Base-by-base conservation (phyloP, 2,797 vertebrate species). In the Coreius guichenoti region DNA sequence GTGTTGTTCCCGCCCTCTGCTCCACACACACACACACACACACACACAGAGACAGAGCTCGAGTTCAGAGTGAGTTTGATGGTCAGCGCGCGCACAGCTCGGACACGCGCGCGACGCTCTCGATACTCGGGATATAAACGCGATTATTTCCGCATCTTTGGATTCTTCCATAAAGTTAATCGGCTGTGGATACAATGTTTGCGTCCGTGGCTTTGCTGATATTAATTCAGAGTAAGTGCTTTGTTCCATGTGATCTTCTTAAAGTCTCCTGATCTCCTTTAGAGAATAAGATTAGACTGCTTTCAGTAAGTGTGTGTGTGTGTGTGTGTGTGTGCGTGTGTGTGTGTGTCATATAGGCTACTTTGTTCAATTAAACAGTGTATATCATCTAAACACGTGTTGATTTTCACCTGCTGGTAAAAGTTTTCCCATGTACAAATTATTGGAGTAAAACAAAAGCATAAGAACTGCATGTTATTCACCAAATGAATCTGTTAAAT, bases 201-300 rank as follows among this genome's bases (percentile, higher is more conserved):
- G 51, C 72, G 51, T 81, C 77, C 13, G 65, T 81, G 19, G 36
- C 82, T 78, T 54, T 82, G 16, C 82, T 90, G 73, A 49, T 88
- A 39, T 43, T 89, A 23, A 69, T 84, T 43, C 89, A 85, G 47
- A 82, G 89, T 90, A 85, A 90, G 89, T 90, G 73, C 19, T 56
- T 65, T 36, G 58, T 43, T 75, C 56, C 36, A 12, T 69, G 21
- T 78, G 56, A 80, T 87, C 69, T 77, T 63, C 65, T 87, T 84
- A 75, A 77, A 49, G 39, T 81, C 51, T 78, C 13, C 54, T 86
- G 75, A 82, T 75, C 75, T 47, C 11, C 68, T 87, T 43, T 47
- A 39, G 67, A 82, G 79, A 87, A 82, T 19, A 33, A 65, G 87
- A 82, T 86, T 80, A 85, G 74, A 51, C 63, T 70, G 51, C 67